Base-by-base conservation (phyloP, 1,140 invertebrate genomes). In the Cecropterus lyciades region DNA sequence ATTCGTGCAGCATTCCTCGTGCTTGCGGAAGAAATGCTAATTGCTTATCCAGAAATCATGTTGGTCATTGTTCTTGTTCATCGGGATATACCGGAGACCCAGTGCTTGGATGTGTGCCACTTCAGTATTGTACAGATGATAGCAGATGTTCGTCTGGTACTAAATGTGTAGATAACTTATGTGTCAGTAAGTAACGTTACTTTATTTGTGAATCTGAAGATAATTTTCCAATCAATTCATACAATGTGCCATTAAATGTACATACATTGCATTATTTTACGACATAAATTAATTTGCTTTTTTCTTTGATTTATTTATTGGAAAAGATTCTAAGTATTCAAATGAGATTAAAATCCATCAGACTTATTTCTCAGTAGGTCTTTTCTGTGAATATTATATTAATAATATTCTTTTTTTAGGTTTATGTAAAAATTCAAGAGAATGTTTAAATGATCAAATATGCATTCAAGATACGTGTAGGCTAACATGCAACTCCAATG, bases 1-100 rank as follows among this genome's bases (percentile, higher is more conserved):
- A 98, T 90, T 95, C 97, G 0, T 98, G 97, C 79, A 94, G 94
- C 0, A 92, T 97, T 16, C 93, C 95, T 1, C 96, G 97, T 72
- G 95, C 96, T 3, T 98, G 97, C 79, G 97, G 97, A 0, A 94
- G 95, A 66, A 95, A 96, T 75, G 96, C 97, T 0, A 93, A 94
- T 49, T 97, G 97, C 79, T 90, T 90, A 10, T 93, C 95, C 0
- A 92, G 93, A 55, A 96, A 95, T 81, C 96, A 97, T 72, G 93
- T 95, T n/a, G 96, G 95, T 1, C 92, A 96, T 10, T 98, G 97
- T 79, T 94, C 94, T 5, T 98, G 98, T 83, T 91, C 95, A 79
- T 92, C 96, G 13, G 97, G 97, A 14, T 96, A 94, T 63, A 97
- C 97, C 8, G 97, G 97, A 49, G 96, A 98, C 91, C 96, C 97